phyloP scores from a whole-genome alignment of 2,113 vertebrate genomes.

The Microcebus ravelobensis region DNA sequence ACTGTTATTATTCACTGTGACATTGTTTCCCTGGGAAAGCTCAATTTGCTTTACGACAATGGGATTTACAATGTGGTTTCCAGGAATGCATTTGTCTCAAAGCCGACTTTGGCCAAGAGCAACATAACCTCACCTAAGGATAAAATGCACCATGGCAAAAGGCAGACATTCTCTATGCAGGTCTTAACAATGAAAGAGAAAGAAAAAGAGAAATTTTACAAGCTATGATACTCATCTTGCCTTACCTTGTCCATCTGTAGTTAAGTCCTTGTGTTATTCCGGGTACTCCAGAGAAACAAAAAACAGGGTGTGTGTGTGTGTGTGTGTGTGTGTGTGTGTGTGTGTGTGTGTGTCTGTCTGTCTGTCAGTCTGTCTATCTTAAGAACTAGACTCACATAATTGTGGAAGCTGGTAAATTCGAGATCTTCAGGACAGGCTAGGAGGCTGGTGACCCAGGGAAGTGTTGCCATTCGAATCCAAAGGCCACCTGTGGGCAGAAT shows the following conservation, averaged over 20 bases:
- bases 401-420: neutral
- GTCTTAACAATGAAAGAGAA: slow-evolving; percentile 10
- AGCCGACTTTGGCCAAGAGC: slow-evolving; percentile 68
- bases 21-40: slow-evolving; percentile 69
- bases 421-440: neutral
- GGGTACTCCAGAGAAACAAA: neutral
- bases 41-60: slow-evolving; percentile 36
- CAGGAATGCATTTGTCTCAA: slow-evolving; percentile 71
- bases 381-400: neutral
- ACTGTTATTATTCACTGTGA: neutral
- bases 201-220: neutral
- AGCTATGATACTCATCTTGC: neutral
- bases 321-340: neutral
- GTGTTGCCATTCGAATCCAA: no score
- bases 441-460: neutral
- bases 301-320: neutral
- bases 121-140: slow-evolving; percentile 58
- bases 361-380: neutral
- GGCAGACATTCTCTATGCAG: slow-evolving; percentile 31
- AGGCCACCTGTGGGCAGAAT: neutral
- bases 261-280: neutral
- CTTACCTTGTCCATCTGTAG: neutral
- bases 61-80: slow-evolving; percentile 65
- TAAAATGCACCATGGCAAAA: neutral
- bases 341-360: no score